phyloP scores from a whole-genome alignment of 2,113 vertebrate genomes.

The Crocuta crocuta region DNA sequence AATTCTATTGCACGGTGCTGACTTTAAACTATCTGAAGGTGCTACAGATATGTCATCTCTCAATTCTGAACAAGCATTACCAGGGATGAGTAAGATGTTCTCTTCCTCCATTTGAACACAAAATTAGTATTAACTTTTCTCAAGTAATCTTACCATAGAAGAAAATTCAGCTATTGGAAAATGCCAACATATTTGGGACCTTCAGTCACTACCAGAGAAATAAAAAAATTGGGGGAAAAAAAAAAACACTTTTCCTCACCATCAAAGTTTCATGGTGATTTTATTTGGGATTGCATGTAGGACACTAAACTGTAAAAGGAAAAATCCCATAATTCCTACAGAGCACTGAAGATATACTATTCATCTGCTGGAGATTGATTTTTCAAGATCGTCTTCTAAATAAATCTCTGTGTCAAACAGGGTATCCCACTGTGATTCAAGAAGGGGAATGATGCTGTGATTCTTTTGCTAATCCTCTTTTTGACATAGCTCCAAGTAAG shows the following conservation, averaged over 20 bases:
- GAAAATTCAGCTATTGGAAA: constrained; percentile 34
- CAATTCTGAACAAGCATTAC: not conserved
- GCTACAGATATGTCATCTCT: not conserved
- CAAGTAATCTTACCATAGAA: not conserved
- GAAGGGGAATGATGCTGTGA: not conserved
- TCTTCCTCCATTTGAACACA: not conserved
- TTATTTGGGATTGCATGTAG: constrained; percentile 19
- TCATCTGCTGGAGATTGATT: not conserved
- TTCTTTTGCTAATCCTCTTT: not conserved
- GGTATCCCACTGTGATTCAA: not conserved
- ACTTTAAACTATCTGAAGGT: not conserved
- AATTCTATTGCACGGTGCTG: not conserved
- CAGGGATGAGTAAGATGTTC: not conserved
- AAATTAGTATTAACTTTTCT: not conserved
- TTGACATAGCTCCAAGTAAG: not conserved
- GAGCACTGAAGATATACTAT: not conserved
- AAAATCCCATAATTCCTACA: not conserved
- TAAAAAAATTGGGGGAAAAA: not conserved
- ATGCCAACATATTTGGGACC: not conserved
- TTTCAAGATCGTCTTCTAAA: not conserved
- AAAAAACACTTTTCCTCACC: not conserved
- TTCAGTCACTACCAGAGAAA: not conserved
- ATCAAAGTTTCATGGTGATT: constrained; percentile 18
- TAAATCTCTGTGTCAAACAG: not conserved
- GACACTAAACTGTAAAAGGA: constrained; percentile 4